Evolutionary conservation across 1,140 invertebrate genomes (phyloP).

Genomic region (Sipha flava): DNA sequence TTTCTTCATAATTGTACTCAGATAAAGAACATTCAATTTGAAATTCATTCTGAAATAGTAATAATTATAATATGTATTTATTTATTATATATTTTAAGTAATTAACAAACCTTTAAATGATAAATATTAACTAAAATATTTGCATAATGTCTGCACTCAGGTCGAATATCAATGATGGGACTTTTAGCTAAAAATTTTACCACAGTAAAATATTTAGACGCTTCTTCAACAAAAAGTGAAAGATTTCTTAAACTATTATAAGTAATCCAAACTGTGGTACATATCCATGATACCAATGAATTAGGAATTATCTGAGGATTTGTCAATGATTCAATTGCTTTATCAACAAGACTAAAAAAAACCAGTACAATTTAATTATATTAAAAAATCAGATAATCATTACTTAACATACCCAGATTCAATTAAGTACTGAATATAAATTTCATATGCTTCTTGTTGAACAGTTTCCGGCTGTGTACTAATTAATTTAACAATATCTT

Average conservation of each 20-base stretch:
- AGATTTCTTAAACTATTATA: constrained; percentile 13
- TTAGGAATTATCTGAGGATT: constrained; percentile 18
- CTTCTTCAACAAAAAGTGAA: not conserved
- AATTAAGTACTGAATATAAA: constrained; percentile 1
- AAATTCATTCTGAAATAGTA: constrained; percentile 3
- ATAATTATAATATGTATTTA: not conserved
- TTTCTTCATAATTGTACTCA: not conserved
- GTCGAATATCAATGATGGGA: not conserved
- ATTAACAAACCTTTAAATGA: not conserved
- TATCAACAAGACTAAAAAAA: not conserved
- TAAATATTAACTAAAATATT: constrained; percentile 8
- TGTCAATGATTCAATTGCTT: constrained; percentile 5
- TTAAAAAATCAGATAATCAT: not conserved
- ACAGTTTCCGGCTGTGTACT: constrained; percentile 10
- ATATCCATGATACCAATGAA: constrained; percentile 12
- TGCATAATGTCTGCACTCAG: not conserved
- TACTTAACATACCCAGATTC: not conserved
- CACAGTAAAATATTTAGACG: constrained; percentile 5
- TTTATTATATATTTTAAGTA: not conserved
- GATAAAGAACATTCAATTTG: constrained; percentile 13
- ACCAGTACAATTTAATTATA: not conserved
- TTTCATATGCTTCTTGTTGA: constrained; percentile 17
- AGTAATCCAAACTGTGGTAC: constrained; percentile 15
- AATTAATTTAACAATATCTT: constrained; percentile 4
- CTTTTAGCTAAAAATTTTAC: constrained; percentile 20